Base-by-base conservation (phyloP, 2,888 invertebrate genomes). In the Acrobasis consociella region DNA sequence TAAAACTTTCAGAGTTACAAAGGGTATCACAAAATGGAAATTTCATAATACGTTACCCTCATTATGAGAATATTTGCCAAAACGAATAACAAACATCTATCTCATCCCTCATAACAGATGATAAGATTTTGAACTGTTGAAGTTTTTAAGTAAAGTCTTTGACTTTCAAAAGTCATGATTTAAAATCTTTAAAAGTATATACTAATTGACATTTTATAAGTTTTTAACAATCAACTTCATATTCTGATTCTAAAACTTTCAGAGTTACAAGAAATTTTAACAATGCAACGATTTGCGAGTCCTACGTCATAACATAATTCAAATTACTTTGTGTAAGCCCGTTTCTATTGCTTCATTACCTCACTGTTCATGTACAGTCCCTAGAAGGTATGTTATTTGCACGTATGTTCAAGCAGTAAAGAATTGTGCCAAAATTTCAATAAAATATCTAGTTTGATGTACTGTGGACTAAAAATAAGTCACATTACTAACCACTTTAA, bases 401-500 rank as follows among this genome's bases (percentile, higher is more conserved):
- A 31, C 31, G 31, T 31, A 5, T 31, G 31, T 31, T 31, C 31
- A 31, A 31, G 31, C 31, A 31, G 31, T 31, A n/a, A n/a, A n/a
- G 31, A 0, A 31, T 31, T 31, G 31, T 31, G 31, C 7, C 31
- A 0, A 31, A 31, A 31, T 31, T 7, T 1, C 31, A 31, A 31
- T 31, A 31, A 31, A 31, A 31, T 31, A 8, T 0, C 0, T 31
- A 31, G 31, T 7, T 2, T 31, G 31, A 31, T 31, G 8, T 31
- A 7, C 31, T 31, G 31, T 31, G 31, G 31, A 31, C 31, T 31
- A 7, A 7, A 31, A 63, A 55, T 56, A 55, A 56, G 67, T 62
- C 60, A 62, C 60, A 51, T 85, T 85, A 86, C 84, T 77, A 88
- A 79, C 81, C 79, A 81, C 83, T 84, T 80, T 72, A 70, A 42